Base-by-base conservation (phyloP, 2,888 invertebrate species). In the Synanthedon myopaeformis region DNA sequence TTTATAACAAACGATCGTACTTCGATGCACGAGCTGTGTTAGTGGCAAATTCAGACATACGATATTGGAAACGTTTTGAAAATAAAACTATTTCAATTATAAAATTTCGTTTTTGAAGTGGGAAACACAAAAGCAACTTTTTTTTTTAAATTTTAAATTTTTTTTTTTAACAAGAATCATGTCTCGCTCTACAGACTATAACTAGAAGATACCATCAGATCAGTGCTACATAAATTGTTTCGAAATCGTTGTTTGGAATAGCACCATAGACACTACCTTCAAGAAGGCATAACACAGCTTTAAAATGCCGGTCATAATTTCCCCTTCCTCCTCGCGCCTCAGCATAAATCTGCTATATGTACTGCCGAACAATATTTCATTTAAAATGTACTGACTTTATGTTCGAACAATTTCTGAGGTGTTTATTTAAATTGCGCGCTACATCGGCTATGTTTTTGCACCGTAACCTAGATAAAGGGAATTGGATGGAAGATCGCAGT, bases 261-360 rank as follows among this genome's bases (percentile, higher is more conserved):
- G 45, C 49, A 57, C 53, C 11, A 48, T 6, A 53, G 42, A 52
- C 53, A 53, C 53, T 52, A 52, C 49, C 48, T 49, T 35, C 51
- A 52, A 28, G 28, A 50, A 53, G 56, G 61, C 60, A 59, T 55
- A 65, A 63, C 63, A 60, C 68, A 66, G 66, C 65, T 64, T 67
- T 68, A 63, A 70, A 79, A 76, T 70, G 62, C 71, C 71, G 69
- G 70, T 72, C 76, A 76, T 79, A 79, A 77, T 69, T 81, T 73
- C 66, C 61, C 54, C 56, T 61, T 61, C 61, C 62, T 65, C 72
- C 71, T 66, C 75, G 77, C 79, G 76, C 73, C 70, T 66, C 61
- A 62, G 74, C 76, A 79, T 81, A 81, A 82, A 82, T 80, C 76
- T 68, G 65, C 61, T 65, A 64, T 69, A 72, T 76, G 72, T 72